Evolutionary conservation across 2,797 vertebrate species (phyloP), one percentile per base, ranked within the genome.

Genomic region (Manis pentadactyla): DNA sequence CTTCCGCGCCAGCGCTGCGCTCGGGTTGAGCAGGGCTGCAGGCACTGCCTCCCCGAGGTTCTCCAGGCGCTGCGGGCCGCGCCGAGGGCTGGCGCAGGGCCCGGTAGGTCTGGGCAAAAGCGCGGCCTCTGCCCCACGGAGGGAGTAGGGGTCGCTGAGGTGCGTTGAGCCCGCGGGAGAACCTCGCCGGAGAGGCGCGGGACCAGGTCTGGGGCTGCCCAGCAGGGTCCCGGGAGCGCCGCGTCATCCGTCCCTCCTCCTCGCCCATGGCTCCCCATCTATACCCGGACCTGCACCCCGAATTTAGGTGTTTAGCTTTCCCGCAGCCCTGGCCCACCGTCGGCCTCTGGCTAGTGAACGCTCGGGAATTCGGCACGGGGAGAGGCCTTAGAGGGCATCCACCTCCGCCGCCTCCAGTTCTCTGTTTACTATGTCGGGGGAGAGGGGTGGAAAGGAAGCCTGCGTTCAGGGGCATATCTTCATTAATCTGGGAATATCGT

Each of bases 81-180:
- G 12, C 68, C 0, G 17, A 15, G 51, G 5, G 23, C 4, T 11
- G 53, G 31, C 21, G 0, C 15, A 68, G 34, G 15, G 51, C 21
- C 17, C 4, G 1, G 46, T 18, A 15, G 19, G 46, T 29, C 4
- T 2, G 1, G 4, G 17, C 42, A 4, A 2, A 57, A 66, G 86
- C 1, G 9, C 34, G 7, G 57, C 29, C 0, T 42, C 79, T 64
- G 68, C 15, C 8, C 2, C 0, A 31, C 1, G 0, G 6, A 49
- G 31, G 55, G 55, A 9, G 42, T 2, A 0, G 15, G 27, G 6
- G 23, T 53, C 4, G 6, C 42, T 27, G 1, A 21, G 17, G 69
- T 3, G 17, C 61, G 27, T 25, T 12, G 73, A 73, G 55, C 34
- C 49, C 1, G 27, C 11, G 15, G 15, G 12, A n/a, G 15, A 42